These are phyloP conservation scores for Cheiracanthium punctorium DNA, from an alignment of 2,888 invertebrate genomes.

Conservation along the genomic window DNA sequence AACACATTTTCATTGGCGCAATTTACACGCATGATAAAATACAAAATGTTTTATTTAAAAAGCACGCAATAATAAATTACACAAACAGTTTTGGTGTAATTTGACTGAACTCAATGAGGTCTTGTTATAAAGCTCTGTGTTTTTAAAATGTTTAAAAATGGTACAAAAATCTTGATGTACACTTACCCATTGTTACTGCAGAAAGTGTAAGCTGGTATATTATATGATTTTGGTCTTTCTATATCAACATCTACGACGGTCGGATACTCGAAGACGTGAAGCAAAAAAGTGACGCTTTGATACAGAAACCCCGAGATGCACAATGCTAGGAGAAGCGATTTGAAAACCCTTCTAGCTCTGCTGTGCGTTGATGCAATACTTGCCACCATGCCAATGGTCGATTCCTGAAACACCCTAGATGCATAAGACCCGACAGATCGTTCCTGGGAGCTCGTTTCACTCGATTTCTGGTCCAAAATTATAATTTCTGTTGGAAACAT, in stretches of 20 bases:
- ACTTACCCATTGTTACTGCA: conserved; percentile 39
- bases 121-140: too few species aligned
- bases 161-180: background rate
- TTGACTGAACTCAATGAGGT: too few species aligned
- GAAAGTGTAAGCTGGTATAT: conserved; percentile 34
- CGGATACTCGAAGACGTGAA: conserved; percentile 17
- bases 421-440: background rate
- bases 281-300: conserved; percentile 3
- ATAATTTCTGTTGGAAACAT: too few species aligned
- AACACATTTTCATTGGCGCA: too few species aligned
- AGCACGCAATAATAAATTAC: too few species aligned
- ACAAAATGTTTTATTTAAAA: too few species aligned
- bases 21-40: too few species aligned
- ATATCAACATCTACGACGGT: conserved; percentile 35
- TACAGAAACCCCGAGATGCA: conserved; percentile 29
- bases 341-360: conserved; percentile 5
- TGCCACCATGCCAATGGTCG: conserved; percentile 6
- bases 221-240: background rate
- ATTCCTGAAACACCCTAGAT: conserved; percentile 8
- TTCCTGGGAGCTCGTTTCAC: too few species aligned
- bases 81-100: too few species aligned
- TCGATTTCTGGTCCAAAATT: too few species aligned
- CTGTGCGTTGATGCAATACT: conserved; percentile 7
- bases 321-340: background rate
- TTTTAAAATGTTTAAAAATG: too few species aligned